phyloP scores from a whole-genome alignment of 1,140 invertebrate species.

The Drosophila aff. region DNA sequence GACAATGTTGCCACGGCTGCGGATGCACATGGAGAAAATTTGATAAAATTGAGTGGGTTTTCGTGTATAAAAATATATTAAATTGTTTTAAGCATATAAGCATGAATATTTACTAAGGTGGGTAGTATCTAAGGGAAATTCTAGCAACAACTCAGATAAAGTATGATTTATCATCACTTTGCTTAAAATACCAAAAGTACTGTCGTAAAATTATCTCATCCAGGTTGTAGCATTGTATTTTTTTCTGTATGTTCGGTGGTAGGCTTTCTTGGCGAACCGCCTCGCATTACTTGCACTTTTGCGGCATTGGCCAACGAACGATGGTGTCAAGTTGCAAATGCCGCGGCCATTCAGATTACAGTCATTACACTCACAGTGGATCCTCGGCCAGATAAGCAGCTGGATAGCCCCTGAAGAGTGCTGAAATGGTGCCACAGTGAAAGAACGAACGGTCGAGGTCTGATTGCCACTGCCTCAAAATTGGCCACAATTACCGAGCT shows the following conservation, averaged over 20 bases:
- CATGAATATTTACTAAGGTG: background rate
- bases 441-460: conserved; percentile 73
- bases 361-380: conserved; percentile 50
- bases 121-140: too few species aligned
- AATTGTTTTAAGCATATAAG: background rate
- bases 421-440: conserved; percentile 63
- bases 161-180: background rate
- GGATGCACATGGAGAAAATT: background rate
- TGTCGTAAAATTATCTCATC: background rate
- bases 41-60: background rate
- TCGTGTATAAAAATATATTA: background rate
- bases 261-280: conserved; percentile 63
- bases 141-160: too few species aligned
- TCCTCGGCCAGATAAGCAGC: conserved; percentile 16
- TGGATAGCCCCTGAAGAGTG: conserved; percentile 2
- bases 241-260: conserved; percentile 5
- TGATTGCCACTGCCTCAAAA: conserved; percentile 70
- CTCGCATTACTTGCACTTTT: conserved; percentile 77
- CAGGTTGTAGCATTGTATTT: background rate
- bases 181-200: too few species aligned
- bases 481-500: conserved; percentile 60
- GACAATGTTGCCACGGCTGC: conserved; percentile 13
- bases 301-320: conserved; percentile 58
- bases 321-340: conserved; percentile 62
- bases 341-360: conserved; percentile 57